Percentiles rank a stretch among this genome's conserved stretches.
Conservation (phyloP, 2,113 vertebrate genomes). For the Capreolus pygargus region DNA sequence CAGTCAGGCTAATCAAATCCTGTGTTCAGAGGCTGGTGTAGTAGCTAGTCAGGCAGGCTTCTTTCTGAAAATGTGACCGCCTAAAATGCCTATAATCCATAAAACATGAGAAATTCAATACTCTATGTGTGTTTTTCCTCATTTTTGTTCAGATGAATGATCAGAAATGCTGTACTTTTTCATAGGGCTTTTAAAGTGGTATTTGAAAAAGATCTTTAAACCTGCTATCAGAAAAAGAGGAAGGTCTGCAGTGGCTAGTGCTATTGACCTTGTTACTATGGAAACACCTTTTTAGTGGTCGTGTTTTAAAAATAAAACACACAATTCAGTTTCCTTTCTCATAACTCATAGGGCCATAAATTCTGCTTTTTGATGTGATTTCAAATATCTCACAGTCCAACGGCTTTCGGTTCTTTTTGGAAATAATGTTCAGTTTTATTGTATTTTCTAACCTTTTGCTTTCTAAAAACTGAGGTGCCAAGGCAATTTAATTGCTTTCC, state of each 20-base stretch:
- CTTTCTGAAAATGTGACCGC: constrained; percentile 51
- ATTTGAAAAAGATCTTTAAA: constrained; percentile 76
- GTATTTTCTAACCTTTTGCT: constrained; percentile 64
- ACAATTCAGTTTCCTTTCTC: constrained; percentile 66
- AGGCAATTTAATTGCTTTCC: constrained; percentile 56
- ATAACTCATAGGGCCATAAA: constrained; percentile 35
- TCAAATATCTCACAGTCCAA: constrained; percentile 60
- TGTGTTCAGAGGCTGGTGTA: constrained; percentile 18
- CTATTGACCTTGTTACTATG: constrained; percentile 79
- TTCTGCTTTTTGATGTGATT: constrained; percentile 62
- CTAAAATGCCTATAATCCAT: constrained; percentile 44
- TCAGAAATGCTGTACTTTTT: constrained; percentile 62
- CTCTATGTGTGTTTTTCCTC: constrained; percentile 21
- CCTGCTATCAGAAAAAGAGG: constrained; percentile 56
- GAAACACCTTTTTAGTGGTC: constrained; percentile 72
- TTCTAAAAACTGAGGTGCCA: constrained; percentile 60
- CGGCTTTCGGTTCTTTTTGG: constrained; percentile 46
- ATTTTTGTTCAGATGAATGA: constrained; percentile 53
- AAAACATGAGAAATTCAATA: constrained; percentile 66
- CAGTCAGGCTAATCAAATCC: constrained; percentile 48
- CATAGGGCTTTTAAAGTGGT: constrained; percentile 52
- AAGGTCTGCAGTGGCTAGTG: constrained; percentile 60
- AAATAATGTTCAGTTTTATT: constrained; percentile 64
- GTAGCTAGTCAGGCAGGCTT: constrained; percentile 43
- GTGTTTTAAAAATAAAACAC: constrained; percentile 68